Evolutionary conservation across 2,888 invertebrate genomes (phyloP).

Genomic region (Catocala fraxini): DNA sequence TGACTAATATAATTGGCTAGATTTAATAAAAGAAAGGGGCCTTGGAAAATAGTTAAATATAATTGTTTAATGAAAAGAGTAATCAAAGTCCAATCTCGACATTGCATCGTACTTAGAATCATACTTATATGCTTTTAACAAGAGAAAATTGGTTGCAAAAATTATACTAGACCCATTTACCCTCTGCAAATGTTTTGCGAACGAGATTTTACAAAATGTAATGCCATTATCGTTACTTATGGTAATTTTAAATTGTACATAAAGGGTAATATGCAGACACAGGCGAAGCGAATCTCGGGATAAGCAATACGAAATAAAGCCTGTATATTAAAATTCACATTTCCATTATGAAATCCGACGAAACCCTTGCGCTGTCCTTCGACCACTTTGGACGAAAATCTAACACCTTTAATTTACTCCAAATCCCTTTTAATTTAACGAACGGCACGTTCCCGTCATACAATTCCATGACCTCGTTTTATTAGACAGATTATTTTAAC

Average conservation of each 20-base stretch:
- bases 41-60: too few species aligned
- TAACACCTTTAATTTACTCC: constrained; percentile 75
- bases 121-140: constrained; percentile 5
- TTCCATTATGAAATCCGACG: constrained; percentile 45
- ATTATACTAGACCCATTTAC: constrained; percentile 16
- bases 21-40: too few species aligned
- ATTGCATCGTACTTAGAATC: constrained; percentile 3
- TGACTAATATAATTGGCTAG: too few species aligned
- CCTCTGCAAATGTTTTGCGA: constrained; percentile 25
- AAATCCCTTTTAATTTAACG: constrained; percentile 76
- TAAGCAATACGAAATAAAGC: constrained; percentile 46
- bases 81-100: not conserved
- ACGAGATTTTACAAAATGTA: constrained; percentile 30
- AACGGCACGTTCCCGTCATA: constrained; percentile 70
- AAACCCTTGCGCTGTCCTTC: constrained; percentile 45
- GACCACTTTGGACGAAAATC: constrained; percentile 58
- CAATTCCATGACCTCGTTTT: constrained; percentile 59
- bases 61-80: too few species aligned
- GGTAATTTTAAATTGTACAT: constrained; percentile 43
- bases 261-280: constrained; percentile 42
- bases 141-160: constrained; percentile 23
- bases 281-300: constrained; percentile 35
- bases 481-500: constrained; percentile 72
- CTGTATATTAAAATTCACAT: constrained; percentile 48
- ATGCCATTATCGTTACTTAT: constrained; percentile 45